Evolutionary conservation across 2,113 vertebrate genomes (phyloP), one percentile per base, ranked within the genome.

Genomic region (Corydoras sp.): DNA sequence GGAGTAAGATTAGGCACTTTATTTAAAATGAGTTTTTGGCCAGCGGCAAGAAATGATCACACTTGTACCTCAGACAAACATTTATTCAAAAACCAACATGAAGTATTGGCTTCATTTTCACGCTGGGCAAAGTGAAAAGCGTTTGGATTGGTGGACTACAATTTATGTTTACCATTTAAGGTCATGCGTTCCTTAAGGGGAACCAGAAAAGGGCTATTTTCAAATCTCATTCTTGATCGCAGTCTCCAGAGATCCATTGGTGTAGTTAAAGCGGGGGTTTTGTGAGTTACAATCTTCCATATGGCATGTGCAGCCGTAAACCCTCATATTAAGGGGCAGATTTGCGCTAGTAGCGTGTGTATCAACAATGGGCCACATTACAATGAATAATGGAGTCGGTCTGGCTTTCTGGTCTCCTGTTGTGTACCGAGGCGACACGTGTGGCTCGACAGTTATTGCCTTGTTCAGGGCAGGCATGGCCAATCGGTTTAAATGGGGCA

Each of bases 381-480:
- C 51, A 53, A 15, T 43, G n/a, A 71, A 71, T 78, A 71, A 67
- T 54, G 49, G 58, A 65, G 62, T 32, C 50, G 7, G 24, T 14
- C 48, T 56, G 9, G 4, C 7, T 24, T 13, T 48, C 35, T 6
- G 43, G 32, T 6, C 49, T 65, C 43, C 58, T 30, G 62, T 62
- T 62, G 68, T 71, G 63, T 43, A 24, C 63, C 30, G 35, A 71
- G 43, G 29, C 10, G 72, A 68, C 77, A 69, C 59, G 68, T 70
- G 68, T 11, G 48, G 62, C 59, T 64, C 30, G 50, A 12, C 61
- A 8, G 61, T 68, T 79, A 72, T 62, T 51, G 5, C 30, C 55
- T 31, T 72, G 77, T 69, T 75, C 49, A 13, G 69, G 69, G 43
- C 69, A 69, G 68, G 69, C 73, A 54, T 72, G 65, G 49, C 73